Percentiles rank a stretch among this genome's conserved stretches.
phyloP scores from a whole-genome alignment of 2,113 vertebrate species.

The Carettochelys insculpta region DNA sequence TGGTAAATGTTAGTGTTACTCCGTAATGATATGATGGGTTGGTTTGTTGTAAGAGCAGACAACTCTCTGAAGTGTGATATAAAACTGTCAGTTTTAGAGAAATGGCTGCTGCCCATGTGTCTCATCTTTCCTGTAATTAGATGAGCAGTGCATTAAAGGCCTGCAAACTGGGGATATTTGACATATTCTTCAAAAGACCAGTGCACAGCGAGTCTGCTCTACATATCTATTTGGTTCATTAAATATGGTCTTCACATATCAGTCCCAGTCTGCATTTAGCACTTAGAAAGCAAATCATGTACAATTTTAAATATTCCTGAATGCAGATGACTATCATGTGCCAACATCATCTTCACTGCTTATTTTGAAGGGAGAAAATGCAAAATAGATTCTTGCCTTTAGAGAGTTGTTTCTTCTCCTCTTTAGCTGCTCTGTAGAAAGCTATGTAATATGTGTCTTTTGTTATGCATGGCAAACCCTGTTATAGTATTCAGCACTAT shows the following conservation, averaged over 20 bases:
- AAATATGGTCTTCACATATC: rapidly evolving
- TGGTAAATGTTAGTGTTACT: slow-evolving; percentile 41
- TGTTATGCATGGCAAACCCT: neutral
- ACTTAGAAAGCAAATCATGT: neutral
- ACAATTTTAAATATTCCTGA: neutral
- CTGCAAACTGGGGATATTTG: neutral
- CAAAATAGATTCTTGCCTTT: neutral
- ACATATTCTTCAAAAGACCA: neutral
- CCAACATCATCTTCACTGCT: rapidly evolving
- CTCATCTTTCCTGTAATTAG: neutral
- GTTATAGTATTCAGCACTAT: neutral
- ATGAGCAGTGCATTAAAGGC: neutral
- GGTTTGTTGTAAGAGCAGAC: neutral
- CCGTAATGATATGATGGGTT: neutral
- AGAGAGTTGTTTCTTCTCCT: neutral
- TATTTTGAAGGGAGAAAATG: neutral
- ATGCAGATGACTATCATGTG: neutral
- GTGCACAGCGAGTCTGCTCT: rapidly evolving
- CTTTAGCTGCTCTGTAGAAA: neutral
- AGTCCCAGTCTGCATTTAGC: neutral
- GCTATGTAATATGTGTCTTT: neutral
- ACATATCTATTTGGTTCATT: neutral
- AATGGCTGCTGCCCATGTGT: neutral
- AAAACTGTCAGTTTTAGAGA: rapidly evolving
- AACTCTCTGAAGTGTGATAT: neutral